Evolutionary conservation across 2,797 vertebrate species (phyloP).

Genomic region (Sebastes hopkinsi): DNA sequence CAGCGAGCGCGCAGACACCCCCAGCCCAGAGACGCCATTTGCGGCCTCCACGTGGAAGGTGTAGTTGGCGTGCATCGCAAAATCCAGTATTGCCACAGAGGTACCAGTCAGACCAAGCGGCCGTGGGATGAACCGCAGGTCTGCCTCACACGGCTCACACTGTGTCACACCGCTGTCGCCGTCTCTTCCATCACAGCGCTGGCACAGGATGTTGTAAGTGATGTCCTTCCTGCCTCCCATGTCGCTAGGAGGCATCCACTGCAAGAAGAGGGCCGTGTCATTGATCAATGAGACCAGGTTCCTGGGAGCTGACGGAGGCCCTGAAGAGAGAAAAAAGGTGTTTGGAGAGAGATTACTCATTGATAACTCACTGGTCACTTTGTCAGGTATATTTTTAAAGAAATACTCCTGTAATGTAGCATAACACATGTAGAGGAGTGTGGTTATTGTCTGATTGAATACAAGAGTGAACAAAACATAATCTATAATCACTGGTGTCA

Average conservation of each 20-base stretch:
- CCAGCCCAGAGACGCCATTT: slow-evolving; percentile 93
- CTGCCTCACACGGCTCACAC: slow-evolving; percentile 92
- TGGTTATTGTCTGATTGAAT: neutral
- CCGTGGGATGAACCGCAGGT: slow-evolving; percentile 91
- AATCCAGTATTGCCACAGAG: slow-evolving; percentile 93
- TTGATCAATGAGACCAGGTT: slow-evolving; percentile 95
- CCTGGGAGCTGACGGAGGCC: slow-evolving; percentile 93
- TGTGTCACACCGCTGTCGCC: slow-evolving; percentile 61
- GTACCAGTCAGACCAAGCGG: slow-evolving; percentile 89
- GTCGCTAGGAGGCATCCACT: slow-evolving; percentile 95
- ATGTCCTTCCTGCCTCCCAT: slow-evolving; percentile 94
- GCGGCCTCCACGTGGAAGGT: slow-evolving; percentile 94
- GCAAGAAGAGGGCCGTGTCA: slow-evolving; percentile 94
- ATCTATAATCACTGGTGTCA: neutral
- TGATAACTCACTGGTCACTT: neutral
- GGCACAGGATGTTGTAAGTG: slow-evolving; percentile 93
- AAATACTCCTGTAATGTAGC: neutral
- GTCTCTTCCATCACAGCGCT: slow-evolving; percentile 84
- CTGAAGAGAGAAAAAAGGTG: slow-evolving; percentile 70
- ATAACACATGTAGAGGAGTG: neutral
- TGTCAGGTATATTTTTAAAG: neutral
- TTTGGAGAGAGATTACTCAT: neutral
- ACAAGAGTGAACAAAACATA: neutral
- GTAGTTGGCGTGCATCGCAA: slow-evolving; percentile 91
- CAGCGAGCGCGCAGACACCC: slow-evolving; percentile 86